Percentiles rank a stretch among this genome's conserved stretches.
Evolutionary conservation across 1,140 invertebrate genomes (phyloP).

Genomic region (Proctacanthus coquilletti): DNA sequence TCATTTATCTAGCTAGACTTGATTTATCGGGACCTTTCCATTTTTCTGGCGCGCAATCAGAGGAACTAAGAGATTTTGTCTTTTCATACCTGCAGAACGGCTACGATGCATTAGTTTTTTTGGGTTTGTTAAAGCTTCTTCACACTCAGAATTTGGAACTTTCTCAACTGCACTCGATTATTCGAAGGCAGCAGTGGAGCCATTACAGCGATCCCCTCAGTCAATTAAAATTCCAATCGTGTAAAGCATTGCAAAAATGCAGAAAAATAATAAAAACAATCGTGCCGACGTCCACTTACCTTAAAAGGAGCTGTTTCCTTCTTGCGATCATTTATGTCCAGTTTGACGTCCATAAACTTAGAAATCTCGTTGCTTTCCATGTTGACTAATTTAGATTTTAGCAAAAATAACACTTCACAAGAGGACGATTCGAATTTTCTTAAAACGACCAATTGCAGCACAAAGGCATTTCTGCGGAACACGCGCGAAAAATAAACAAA

Average conservation of each 20-base stretch:
- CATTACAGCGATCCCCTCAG: neutral
- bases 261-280: neutral
- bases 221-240: neutral
- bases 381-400: neutral
- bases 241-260: neutral
- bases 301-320: conserved; percentile 19
- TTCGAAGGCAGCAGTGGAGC: no score
- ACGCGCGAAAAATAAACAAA: neutral
- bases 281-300: neutral
- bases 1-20: no score
- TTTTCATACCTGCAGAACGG: no score
- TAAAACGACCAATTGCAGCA: neutral
- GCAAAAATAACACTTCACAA: conserved; percentile 2
- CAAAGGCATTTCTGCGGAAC: neutral
- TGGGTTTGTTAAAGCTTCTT: no score
- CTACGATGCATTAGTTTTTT: no score
- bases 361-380: conserved; percentile 28
- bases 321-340: conserved; percentile 27
- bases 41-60: no score
- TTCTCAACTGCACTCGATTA: no score
- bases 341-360: conserved; percentile 27
- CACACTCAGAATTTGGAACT: no score
- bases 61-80: no score
- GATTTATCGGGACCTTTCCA: no score
- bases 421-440: neutral